Conservation (phyloP, 1,140 invertebrate genomes). For the Pachyrhynchus sulphureomaculatus region DNA sequence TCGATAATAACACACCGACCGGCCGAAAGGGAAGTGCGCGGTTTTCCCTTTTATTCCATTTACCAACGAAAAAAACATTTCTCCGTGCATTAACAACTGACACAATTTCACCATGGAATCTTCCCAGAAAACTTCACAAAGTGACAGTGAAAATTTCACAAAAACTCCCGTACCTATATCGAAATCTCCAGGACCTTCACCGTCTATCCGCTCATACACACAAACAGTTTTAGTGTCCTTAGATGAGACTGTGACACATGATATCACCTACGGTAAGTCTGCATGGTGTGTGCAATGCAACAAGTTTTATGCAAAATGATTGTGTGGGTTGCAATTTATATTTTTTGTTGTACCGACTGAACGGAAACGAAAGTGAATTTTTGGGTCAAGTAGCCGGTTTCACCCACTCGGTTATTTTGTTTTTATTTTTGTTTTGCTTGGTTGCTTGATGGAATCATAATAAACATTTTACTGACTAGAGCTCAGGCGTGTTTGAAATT, state of each 20-base stretch:
- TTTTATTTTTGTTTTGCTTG: too few species aligned
- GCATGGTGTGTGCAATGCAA: conserved; percentile 32
- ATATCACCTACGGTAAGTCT: conserved; percentile 60
- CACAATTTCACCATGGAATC: conserved; percentile 27
- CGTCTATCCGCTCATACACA: conserved; percentile 48
- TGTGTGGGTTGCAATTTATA: conserved; percentile 7
- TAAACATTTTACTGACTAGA: too few species aligned
- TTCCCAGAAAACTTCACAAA: conserved; percentile 6
- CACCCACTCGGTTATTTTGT: too few species aligned
- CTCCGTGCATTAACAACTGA: background rate
- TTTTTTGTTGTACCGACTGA: background rate
- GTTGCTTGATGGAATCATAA: too few species aligned
- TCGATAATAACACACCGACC: background rate
- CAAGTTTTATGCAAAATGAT: conserved; percentile 15
- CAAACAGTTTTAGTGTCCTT: conserved; percentile 50
- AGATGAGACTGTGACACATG: conserved; percentile 59
- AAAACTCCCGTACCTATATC: conserved; percentile 51
- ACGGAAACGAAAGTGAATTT: conserved; percentile 3
- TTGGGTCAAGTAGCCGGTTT: background rate
- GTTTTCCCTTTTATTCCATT: background rate
- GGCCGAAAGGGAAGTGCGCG: background rate
- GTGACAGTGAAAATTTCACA: conserved; percentile 43
- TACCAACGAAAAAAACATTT: background rate
- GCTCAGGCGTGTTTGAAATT: too few species aligned
- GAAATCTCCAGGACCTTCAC: conserved; percentile 45